Percentiles rank a stretch among this genome's conserved stretches.
phyloP scores from a whole-genome alignment of 2,113 vertebrate species.

The Pongo pygmaeus region DNA sequence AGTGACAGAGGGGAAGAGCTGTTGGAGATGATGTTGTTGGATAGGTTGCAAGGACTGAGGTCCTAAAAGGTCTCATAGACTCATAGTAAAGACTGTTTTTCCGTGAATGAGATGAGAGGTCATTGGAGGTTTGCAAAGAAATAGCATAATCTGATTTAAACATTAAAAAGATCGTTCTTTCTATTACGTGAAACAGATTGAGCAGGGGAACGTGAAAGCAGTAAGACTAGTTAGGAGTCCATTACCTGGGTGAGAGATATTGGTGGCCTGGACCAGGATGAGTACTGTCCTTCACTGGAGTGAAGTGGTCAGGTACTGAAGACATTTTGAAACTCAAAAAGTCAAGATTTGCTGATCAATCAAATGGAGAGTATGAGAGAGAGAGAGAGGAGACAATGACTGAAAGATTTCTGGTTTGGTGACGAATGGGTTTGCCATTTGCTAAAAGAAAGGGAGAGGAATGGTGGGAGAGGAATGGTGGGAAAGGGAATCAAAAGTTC shows the following conservation, averaged over 20 bases:
- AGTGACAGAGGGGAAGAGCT: not conserved
- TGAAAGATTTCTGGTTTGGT: not conserved
- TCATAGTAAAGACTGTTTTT: not conserved
- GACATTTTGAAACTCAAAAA: not conserved
- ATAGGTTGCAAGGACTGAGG: not conserved
- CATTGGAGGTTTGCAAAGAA: not conserved
- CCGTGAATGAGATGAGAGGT: not conserved
- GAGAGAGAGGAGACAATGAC: not conserved
- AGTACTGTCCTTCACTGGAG: no score
- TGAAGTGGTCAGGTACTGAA: no score
- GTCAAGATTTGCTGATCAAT: not conserved
- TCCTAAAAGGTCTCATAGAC: not conserved
- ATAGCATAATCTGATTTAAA: not conserved
- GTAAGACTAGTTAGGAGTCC: not conserved
- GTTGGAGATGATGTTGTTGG: not conserved
- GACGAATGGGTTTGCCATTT: not conserved
- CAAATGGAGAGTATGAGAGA: not conserved
- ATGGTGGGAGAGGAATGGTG: not conserved
- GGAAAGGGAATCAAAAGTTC: not conserved
- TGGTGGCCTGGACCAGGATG: no score
- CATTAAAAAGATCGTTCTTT: not conserved
- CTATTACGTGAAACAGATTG: not conserved
- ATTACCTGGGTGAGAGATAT: not conserved
- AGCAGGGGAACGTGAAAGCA: not conserved
- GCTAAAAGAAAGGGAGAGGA: not conserved